These are phyloP conservation scores for Ephialtes manifestator DNA, from an alignment of 2,888 invertebrate genomes.

Conservation along the genomic window DNA sequence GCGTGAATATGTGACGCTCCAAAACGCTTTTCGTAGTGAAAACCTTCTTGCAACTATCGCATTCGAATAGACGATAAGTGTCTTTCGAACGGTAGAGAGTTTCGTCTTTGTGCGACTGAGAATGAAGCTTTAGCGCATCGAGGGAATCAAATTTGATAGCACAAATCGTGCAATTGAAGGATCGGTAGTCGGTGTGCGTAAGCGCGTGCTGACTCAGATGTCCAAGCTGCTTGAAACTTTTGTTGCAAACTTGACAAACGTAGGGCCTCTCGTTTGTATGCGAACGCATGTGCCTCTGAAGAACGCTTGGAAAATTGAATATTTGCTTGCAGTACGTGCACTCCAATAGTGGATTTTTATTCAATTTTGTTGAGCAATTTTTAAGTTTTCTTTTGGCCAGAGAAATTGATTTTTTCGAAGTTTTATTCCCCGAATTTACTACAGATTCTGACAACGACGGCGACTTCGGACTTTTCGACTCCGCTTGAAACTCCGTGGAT, in stretches of 20 bases:
- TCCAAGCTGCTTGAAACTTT: slow-evolving; percentile 81
- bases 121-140: slow-evolving; percentile 76
- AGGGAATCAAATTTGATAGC: slow-evolving; percentile 76
- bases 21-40: slow-evolving; percentile 87
- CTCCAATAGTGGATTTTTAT: slow-evolving; percentile 72
- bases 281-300: slow-evolving; percentile 80
- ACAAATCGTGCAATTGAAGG: slow-evolving; percentile 78
- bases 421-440: slow-evolving; percentile 4
- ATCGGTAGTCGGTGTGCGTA: slow-evolving; percentile 79
- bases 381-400: slow-evolving; percentile 47
- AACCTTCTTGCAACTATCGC: slow-evolving; percentile 87
- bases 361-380: slow-evolving; percentile 47
- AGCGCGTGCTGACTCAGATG: slow-evolving; percentile 80
- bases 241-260: slow-evolving; percentile 78
- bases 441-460: not conserved
- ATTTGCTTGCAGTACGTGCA: slow-evolving; percentile 79
- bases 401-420: slow-evolving; percentile 26
- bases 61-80: slow-evolving; percentile 81
- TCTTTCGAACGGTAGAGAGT: slow-evolving; percentile 60
- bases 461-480: not conserved
- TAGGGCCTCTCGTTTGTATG: slow-evolving; percentile 82
- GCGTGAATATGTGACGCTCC: slow-evolving; percentile 87
- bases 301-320: slow-evolving; percentile 80
- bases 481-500: not conserved
- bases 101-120: slow-evolving; percentile 72